Base-by-base conservation (phyloP, 2,113 vertebrate genomes). In the Dicentrarchus labrax region DNA sequence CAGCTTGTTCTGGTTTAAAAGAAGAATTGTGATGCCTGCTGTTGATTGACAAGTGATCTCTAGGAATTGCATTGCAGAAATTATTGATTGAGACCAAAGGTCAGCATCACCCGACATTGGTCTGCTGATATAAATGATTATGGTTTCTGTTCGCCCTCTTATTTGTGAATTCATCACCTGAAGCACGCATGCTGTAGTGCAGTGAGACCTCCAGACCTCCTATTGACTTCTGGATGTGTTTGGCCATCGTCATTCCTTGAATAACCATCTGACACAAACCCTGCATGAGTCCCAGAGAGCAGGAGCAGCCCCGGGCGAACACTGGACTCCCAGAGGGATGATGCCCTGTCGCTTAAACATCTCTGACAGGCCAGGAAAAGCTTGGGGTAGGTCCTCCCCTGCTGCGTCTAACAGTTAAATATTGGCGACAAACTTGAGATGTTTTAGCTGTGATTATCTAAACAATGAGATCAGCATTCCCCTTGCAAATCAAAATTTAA, bases 311-410 rank as follows among this genome's bases (percentile, higher is more conserved):
- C 64, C 13, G 8, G 86, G 79, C 47, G 2, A 80, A 41, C 48
- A 1, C 4, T 0, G n/a, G 74, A 77, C 69, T 73, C 86, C 73
- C 65, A 47, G 43, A 38, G 57, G 22, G 54, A 72, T 73, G 80
- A 87, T 15, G 71, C 12, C 16, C 48, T 47, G 38, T 50, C 0
- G 1, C 43, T 64, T 84, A 70, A 88, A 66, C 19, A 5, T 54
- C 19, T 76, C 45, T 76, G 88, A 90, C 85, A 88, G 50, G 67
- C 59, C 61, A 7, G 50, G 79, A 76, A 59, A 51, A 60, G 62
- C 45, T 57, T 9, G 12, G 69, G 30, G 47, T 22, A 24, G 69
- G 22, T 41, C 38, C 24, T 45, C 41, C 12, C 30, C 51, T 7
- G 45, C 1, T 39, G 56, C 47, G 17, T 64, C 13, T 15, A 36